These are phyloP conservation scores for Chionis minor DNA, from an alignment of 2,113 vertebrate genomes.

Conservation along the genomic window DNA sequence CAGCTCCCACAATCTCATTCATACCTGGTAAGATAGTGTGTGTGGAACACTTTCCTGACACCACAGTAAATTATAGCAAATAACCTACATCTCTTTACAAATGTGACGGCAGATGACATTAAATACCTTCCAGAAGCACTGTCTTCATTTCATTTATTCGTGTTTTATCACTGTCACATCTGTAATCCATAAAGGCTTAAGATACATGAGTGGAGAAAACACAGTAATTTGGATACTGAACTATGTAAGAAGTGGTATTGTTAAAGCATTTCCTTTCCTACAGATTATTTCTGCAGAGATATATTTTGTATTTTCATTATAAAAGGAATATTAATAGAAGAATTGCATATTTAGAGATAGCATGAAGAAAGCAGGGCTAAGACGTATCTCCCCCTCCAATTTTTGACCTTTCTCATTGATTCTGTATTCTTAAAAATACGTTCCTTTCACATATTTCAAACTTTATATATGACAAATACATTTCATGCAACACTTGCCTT, in stretches of 20 bases:
- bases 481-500: not conserved
- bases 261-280: not conserved
- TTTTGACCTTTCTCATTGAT: not conserved
- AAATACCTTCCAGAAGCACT: not conserved
- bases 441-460: not conserved
- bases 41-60: not conserved
- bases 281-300: not conserved
- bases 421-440: not conserved
- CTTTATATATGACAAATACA: not conserved
- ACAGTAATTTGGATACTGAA: not conserved
- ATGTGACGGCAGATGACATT: not conserved
- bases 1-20: not conserved
- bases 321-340: not conserved
- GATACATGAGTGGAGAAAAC: not conserved
- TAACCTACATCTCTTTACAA: not conserved
- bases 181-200: not conserved
- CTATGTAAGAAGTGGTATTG: not conserved
- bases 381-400: not conserved
- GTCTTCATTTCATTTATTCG: not conserved
- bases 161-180: not conserved
- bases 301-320: not conserved
- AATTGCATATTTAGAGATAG: not conserved
- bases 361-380: not conserved
- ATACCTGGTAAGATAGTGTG: accelerated
- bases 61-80: not conserved